Conservation (phyloP, 1,140 invertebrate species). For the Zaprionus nigranus region DNA sequence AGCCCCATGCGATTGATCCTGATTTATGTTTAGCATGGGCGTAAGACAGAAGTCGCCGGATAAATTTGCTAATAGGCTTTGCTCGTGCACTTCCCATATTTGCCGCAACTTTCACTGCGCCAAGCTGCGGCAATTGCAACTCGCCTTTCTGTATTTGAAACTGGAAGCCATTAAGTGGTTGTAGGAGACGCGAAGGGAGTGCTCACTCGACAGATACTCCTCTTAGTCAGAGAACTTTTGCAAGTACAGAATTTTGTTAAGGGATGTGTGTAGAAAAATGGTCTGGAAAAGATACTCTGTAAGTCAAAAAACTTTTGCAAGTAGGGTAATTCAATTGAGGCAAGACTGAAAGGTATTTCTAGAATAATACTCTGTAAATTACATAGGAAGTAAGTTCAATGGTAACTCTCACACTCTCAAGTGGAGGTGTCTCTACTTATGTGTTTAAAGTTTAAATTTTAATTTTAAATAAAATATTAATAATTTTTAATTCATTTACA, state of each 20-base stretch:
- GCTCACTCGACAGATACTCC: background rate
- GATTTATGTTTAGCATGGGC: slow-evolving; percentile 60
- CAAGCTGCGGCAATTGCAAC: background rate
- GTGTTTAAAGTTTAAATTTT: too few species aligned
- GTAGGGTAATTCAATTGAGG: too few species aligned
- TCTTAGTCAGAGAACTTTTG: background rate
- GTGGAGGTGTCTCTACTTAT: too few species aligned
- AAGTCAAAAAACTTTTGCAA: too few species aligned
- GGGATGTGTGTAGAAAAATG: too few species aligned
- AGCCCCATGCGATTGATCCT: slow-evolving; percentile 49
- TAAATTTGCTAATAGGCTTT: slow-evolving; percentile 64
- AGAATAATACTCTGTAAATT: background rate
- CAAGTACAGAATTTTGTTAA: background rate
- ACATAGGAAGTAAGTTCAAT: too few species aligned
- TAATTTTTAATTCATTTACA: too few species aligned
- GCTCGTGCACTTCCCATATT: slow-evolving; percentile 8
- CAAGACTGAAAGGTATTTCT: background rate
- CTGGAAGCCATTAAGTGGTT: background rate
- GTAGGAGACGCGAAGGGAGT: background rate
- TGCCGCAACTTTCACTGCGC: slow-evolving; percentile 40
- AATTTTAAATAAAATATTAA: too few species aligned
- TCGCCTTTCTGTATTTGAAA: background rate
- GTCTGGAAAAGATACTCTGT: too few species aligned
- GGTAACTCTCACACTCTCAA: too few species aligned
- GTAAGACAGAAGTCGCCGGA: slow-evolving; percentile 53